Percentiles rank a stretch among this genome's conserved stretches.
phyloP scores from a whole-genome alignment of 1,140 invertebrate species.

The Bicyclus anynana region DNA sequence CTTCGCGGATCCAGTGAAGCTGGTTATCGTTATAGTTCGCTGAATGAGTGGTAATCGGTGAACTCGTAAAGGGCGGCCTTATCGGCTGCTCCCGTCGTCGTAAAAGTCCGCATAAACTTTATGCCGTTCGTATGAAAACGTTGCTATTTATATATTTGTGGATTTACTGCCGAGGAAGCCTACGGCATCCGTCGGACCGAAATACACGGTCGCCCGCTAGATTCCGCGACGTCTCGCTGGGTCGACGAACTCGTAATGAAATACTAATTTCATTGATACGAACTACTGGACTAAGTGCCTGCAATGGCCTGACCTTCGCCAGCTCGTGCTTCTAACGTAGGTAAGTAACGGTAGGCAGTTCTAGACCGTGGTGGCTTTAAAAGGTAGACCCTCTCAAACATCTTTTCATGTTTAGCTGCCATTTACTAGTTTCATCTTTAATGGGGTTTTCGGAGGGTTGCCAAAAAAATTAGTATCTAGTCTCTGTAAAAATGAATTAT shows the following conservation, averaged over 20 bases:
- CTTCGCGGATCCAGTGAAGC: neutral
- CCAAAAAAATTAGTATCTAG: too few relatives aligned
- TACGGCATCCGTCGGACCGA: slow-evolving; percentile 61
- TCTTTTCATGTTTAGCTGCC: too few relatives aligned
- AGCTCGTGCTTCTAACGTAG: too few relatives aligned
- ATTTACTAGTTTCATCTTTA: too few relatives aligned
- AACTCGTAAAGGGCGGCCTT: slow-evolving; percentile 38
- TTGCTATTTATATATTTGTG: slow-evolving; percentile 63
- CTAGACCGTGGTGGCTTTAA: too few relatives aligned
- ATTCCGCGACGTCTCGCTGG: slow-evolving; percentile 68
- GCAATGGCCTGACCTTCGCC: too few relatives aligned
- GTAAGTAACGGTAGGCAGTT: too few relatives aligned
- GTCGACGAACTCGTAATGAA: slow-evolving; percentile 53
- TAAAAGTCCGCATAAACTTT: slow-evolving; percentile 57
- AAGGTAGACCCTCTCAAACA: too few relatives aligned
- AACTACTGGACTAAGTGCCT: slow-evolving; percentile 11
- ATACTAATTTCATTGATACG: slow-evolving; percentile 12
- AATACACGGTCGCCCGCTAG: slow-evolving; percentile 60
- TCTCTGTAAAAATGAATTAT: too few relatives aligned
- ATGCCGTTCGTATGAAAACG: slow-evolving; percentile 47
- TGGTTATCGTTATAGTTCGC: slow-evolving; percentile 21
- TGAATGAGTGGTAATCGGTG: slow-evolving; percentile 46
- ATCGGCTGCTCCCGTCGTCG: slow-evolving; percentile 48
- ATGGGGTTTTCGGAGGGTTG: too few relatives aligned
- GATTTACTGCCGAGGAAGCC: slow-evolving; percentile 62